Conservation (phyloP, 2,113 vertebrate species). For the Spea bombifrons region DNA sequence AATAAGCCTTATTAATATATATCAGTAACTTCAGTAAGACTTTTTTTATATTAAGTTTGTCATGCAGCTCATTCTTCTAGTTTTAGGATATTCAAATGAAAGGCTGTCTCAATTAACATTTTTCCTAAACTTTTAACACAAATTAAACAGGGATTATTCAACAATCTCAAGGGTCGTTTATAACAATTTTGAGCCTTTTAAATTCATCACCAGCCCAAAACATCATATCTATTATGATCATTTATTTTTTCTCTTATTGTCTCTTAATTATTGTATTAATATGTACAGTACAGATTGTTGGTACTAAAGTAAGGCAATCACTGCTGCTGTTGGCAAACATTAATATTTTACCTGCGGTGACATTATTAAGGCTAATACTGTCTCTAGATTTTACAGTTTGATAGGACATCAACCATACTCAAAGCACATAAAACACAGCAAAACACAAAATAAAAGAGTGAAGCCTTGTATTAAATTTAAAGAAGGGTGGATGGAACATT, state of each 20-base stretch:
- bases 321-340: conserved; percentile 5
- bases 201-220: conserved; percentile 57
- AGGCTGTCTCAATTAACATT: neutral
- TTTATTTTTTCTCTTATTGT: conserved; percentile 48
- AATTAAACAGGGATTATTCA: conserved; percentile 61
- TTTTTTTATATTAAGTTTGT: conserved; percentile 63
- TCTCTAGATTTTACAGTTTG: conserved; percentile 53
- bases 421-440: conserved; percentile 58
- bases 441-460: conserved; percentile 53
- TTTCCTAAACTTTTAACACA: conserved; percentile 50
- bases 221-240: conserved; percentile 45
- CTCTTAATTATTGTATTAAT: neutral
- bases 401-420: conserved; percentile 54
- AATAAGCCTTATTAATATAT: conserved; percentile 67
- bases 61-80: conserved; percentile 74
- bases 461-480: conserved; percentile 55
- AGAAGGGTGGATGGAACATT: conserved; percentile 66
- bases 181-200: conserved; percentile 48
- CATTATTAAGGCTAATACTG: conserved; percentile 34
- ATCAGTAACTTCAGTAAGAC: conserved; percentile 76
- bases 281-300: neutral
- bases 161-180: conserved; percentile 56
- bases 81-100: conserved; percentile 57
- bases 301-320: conserved; percentile 34
- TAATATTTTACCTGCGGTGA: neutral